Evolutionary conservation across 2,888 invertebrate species (phyloP), one percentile per base, ranked within the genome.

Genomic region (Ommatoiulus sabulosus): DNA sequence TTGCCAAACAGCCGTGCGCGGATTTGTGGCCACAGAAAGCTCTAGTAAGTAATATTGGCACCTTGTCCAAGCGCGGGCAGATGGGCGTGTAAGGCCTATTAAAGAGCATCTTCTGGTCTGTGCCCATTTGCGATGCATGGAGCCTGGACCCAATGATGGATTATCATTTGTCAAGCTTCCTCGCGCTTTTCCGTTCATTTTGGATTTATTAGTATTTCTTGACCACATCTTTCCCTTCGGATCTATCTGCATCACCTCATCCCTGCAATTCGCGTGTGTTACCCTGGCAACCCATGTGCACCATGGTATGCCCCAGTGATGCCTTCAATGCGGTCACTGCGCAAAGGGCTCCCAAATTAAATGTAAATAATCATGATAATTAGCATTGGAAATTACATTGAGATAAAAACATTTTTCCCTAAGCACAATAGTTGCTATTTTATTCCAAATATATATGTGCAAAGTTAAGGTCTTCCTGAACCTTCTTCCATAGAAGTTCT

Each of bases 221-320:
- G 20, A 72, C n/a, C 10, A 0, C 10, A 2, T 10, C 5, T 4
- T 7, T 6, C 8, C 24, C 72, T 24, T 8, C 0, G 72, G 24
- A 24, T n/a, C 20, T 72, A 17, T 63, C 63, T 63, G 63, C 63
- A n/a, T 1, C n/a, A n/a, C n/a, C 20, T 6, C 3, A 17, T 52
- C 72, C 72, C 24, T 24, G 10, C 10, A n/a, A 24, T 72, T 8
- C n/a, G 72, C 72, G 20, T 20, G 72, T 24, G 72, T 72, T 72
- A 72, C 72, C 72, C 7, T 7, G 72, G 72, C 72, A 72, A 72
- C 72, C 72, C 72, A 72, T 72, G 72, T 72, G 72, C 72, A 72
- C 72, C 24, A 1, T 72, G 72, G 24, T 72, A 52, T 52, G 46
- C 46, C 2, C 0, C 7, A 46, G 3, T 46, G 46, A 12, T 35